Evolutionary conservation across 2,113 vertebrate genomes (phyloP).

Genomic region (Clupea harengus): DNA sequence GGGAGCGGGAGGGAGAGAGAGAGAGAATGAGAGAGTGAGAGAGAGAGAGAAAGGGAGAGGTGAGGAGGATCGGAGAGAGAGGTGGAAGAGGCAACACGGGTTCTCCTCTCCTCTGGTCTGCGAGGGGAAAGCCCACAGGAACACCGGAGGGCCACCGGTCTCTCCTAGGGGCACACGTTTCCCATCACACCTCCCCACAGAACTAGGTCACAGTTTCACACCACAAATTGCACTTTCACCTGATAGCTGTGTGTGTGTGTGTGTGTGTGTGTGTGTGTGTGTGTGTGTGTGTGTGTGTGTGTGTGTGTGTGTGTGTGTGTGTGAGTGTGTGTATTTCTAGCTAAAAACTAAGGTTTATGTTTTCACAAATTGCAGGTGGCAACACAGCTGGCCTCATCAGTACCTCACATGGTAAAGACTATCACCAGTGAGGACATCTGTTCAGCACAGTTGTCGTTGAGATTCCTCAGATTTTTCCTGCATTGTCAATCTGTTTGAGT

Average conservation of each 20-base stretch:
- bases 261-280: not conserved
- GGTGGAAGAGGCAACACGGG: not conserved
- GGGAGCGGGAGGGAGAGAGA: not conserved
- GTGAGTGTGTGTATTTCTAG: no score
- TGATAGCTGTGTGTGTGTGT: not conserved
- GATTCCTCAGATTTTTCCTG: not conserved
- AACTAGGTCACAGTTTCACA: slow-evolving; percentile 4
- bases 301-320: no score
- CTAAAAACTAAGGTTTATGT: not conserved
- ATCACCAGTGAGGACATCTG: not conserved
- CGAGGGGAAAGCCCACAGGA: slow-evolving; percentile 64
- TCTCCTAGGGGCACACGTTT: slow-evolving; percentile 46
- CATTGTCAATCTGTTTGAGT: not conserved
- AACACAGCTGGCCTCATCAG: not conserved
- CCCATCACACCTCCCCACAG: slow-evolving; percentile 55
- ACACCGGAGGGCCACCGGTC: slow-evolving; percentile 23
- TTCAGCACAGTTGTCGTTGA: not conserved
- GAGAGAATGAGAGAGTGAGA: not conserved
- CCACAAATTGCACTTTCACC: not conserved
- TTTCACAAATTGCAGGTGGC: not conserved
- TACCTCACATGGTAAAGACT: not conserved
- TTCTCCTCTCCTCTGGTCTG: slow-evolving; percentile 35
- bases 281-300: not conserved
- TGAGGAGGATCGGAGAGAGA: not conserved
- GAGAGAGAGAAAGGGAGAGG: not conserved